phyloP scores from a whole-genome alignment of 2,888 invertebrate genomes.

The Diogma glabrata region DNA sequence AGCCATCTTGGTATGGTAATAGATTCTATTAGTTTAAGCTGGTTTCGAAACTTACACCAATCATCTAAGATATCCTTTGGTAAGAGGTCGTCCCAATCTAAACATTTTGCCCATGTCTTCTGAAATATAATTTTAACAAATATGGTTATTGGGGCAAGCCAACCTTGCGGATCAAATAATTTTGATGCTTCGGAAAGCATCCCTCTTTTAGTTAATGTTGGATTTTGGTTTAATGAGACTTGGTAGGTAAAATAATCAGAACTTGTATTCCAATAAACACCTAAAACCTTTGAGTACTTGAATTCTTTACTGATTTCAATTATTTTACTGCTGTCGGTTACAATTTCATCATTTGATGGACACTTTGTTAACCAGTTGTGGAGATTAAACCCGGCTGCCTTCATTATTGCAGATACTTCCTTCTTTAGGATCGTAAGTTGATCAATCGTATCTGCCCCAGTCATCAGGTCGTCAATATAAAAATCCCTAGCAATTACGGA shows the following conservation, averaged over 20 bases:
- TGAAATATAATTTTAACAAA: background rate
- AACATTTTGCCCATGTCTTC: background rate
- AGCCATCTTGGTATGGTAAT: no score
- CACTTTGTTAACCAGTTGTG: conserved; percentile 11
- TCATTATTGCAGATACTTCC: no score
- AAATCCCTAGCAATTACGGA: conserved; percentile 13
- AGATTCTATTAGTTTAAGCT: background rate
- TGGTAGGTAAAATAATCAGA: no score
- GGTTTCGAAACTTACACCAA: background rate
- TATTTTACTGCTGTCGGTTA: background rate
- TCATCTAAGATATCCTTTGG: background rate
- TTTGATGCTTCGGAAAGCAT: background rate
- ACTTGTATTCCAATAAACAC: no score
- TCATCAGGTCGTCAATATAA: conserved; percentile 19
- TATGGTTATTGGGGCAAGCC: background rate
- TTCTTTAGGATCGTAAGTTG: no score
- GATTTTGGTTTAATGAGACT: no score
- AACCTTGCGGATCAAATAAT: background rate
- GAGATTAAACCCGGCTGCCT: conserved; percentile 13
- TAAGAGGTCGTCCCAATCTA: background rate
- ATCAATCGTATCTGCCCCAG: conserved; percentile 13
- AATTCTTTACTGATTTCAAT: background rate
- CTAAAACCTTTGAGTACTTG: no score
- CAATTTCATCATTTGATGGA: background rate
- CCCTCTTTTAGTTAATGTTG: no score